Base-by-base conservation (phyloP, 2,797 vertebrate genomes). In the Ctenochaetus hawaiiensis region DNA sequence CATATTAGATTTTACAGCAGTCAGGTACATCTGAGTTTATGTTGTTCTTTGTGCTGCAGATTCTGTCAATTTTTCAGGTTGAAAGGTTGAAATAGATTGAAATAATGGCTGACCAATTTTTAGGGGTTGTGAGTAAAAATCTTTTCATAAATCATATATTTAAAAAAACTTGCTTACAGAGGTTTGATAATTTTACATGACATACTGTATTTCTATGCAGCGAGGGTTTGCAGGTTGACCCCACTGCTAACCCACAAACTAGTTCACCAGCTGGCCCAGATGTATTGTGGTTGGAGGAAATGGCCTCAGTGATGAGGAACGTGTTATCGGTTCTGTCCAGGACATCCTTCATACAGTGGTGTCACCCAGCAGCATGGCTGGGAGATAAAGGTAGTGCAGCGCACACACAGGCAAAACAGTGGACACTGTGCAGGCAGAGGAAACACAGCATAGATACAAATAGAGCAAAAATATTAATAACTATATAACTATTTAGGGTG, bases 281-380 rank as follows among this genome's bases (percentile, higher is more conserved):
- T 80, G 73, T 78, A 81, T 90, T 85, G 66, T 89, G 85, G 82
- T 76, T 89, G 72, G 30, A 87, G 90, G 91, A 93, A 92, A 89
- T 94, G 34, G 89, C 74, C 82, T 85, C 72, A 87, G 53, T 37
- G 59, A 77, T 81, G 74, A 83, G 83, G 82, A 92, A 89, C 65
- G 77, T 44, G 60, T 90, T 89, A 91, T 93, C 88, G 10, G 52
- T 64, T 87, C 72, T 82, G 65, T 87, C 78, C 87, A 90, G 87
- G 81, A 90, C 84, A 81, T 90, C 88, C 82, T 86, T 83, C 73
- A 78, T 80, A 82, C 72, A 75, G 73, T 81, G 82, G 63, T 84
- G 77, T 83, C 88, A 87, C 53, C 75, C 64, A 61, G 84, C 78
- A 73, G 82, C 75, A 75, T 78, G 76, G 66, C 84, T 57, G 37